Evolutionary conservation across 2,113 vertebrate species (phyloP), one percentile per base, ranked within the genome.

Genomic region (Hassar affinis): DNA sequence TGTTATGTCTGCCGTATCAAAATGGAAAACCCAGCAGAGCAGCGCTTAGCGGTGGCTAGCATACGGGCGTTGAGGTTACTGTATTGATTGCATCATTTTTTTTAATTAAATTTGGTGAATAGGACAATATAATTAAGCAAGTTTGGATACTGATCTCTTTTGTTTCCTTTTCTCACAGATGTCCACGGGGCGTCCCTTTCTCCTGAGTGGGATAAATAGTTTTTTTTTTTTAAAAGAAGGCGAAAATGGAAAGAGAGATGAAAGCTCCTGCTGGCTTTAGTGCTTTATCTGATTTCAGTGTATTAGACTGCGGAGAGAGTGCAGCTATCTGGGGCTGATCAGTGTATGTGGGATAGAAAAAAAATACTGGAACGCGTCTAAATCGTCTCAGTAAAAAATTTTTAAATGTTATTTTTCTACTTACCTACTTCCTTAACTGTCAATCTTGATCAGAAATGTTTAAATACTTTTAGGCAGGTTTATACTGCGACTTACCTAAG

Each of bases 361-460:
- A 90, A 91, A 93, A 90, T 80, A 87, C 72, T 84, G 54, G 83
- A 84, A 90, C 85, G 33, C 88, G 79, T 87, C 79, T 88, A 77
- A 86, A 91, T 84, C 86, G 85, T 91, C 88, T 89, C 88, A 88
- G 88, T 88, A 72, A 90, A 92, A 92, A 88, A 89, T 84, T 89
- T 90, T n/a, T n/a, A n/a, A n/a, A 83, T 89, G 87, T 88, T 91
- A 85, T 89, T 90, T 62, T 86, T 88, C 49, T 81, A 57, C 86
- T 86, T 66, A 86, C 83, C 68, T 75, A 71, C 90, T 92, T 88
- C 87, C 78, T 25, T 38, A 64, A 62, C 35, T 91, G 90, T 90
- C 91, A 91, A 88, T 90, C 89, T 91, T 89, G 85, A 90, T 89
- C 87, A 89, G 78, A 89, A 77, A 89, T 90, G 85, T 90, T 92